Conservation (phyloP, 2,888 invertebrate species). For the Athalia circularis region DNA sequence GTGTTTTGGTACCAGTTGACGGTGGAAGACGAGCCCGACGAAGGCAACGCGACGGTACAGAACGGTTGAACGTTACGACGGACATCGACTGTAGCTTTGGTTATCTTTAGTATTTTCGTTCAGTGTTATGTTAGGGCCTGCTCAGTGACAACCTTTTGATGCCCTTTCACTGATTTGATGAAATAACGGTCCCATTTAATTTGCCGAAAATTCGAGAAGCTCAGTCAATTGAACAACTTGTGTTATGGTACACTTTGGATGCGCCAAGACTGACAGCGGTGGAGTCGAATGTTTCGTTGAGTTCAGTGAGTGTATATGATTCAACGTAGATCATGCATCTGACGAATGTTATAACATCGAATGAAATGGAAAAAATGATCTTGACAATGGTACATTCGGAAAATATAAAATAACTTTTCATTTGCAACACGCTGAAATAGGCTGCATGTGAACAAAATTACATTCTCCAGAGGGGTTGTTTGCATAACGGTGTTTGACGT, state of each 20-base stretch:
- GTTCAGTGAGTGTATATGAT: conserved; percentile 77
- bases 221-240: not conserved
- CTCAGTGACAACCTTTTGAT: not conserved
- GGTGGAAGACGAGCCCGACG: conserved; percentile 6
- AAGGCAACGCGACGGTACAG: not conserved
- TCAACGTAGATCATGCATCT: not conserved
- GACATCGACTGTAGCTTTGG: not conserved
- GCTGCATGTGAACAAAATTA: not conserved
- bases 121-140: not conserved
- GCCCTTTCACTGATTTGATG: not conserved
- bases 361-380: not conserved
- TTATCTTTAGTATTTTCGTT: not conserved
- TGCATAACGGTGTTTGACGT: conserved; percentile 6
- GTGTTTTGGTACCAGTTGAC: conserved; percentile 42
- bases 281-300: conserved; percentile 83
- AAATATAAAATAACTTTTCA: not conserved
- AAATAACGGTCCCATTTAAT: not conserved
- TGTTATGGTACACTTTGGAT: conserved; percentile 79
- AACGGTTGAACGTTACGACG: not conserved
- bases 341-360: too few species aligned
- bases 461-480: not conserved
- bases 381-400: too few species aligned
- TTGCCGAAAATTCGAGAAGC: not conserved
- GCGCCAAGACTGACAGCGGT: conserved; percentile 81
- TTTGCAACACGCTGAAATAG: not conserved